Conservation (phyloP, 2,888 invertebrate genomes). For the Ypsolopha scabrella region DNA sequence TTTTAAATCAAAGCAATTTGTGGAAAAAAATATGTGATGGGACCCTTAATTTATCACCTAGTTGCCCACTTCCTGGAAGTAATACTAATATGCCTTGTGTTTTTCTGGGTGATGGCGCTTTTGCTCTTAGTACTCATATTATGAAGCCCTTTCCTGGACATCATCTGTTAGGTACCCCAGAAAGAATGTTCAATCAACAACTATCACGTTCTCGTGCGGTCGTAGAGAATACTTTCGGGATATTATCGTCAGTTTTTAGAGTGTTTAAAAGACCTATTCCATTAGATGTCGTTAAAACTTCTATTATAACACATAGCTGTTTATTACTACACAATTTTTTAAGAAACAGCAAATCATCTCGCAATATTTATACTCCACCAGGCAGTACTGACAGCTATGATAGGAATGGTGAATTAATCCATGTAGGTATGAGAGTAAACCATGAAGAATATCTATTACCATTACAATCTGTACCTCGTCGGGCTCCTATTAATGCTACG, state of each 20-base stretch:
- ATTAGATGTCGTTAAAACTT: neutral
- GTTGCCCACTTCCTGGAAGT: neutral
- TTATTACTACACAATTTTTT: slow-evolving; percentile 6
- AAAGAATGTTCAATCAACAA: neutral
- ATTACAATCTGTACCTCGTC: slow-evolving; percentile 11
- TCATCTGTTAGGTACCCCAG: slow-evolving; percentile 1
- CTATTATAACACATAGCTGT: slow-evolving; percentile 3
- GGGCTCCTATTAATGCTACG: slow-evolving; percentile 10
- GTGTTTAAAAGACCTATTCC: slow-evolving; percentile 1
- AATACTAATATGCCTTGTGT: slow-evolving; percentile 2
- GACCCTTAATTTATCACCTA: neutral
- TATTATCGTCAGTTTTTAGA: too few relatives aligned
- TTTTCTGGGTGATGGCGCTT: slow-evolving; percentile 5
- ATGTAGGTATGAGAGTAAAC: slow-evolving; percentile 5
- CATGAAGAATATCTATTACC: slow-evolving; percentile 8
- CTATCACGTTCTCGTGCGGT: neutral
- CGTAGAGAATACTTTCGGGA: neutral
- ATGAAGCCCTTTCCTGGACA: slow-evolving; percentile 5
- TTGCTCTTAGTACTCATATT: slow-evolving; percentile 1
- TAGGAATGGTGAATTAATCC: slow-evolving; percentile 9
- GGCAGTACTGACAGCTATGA: too few relatives aligned
- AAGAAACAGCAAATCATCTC: slow-evolving; percentile 2
- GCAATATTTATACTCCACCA: slow-evolving; percentile 3
- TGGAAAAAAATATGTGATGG: neutral
- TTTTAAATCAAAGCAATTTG: neutral